phyloP scores from a whole-genome alignment of 92 coral and sea anemone genomes.

The Palythoa grandis region DNA sequence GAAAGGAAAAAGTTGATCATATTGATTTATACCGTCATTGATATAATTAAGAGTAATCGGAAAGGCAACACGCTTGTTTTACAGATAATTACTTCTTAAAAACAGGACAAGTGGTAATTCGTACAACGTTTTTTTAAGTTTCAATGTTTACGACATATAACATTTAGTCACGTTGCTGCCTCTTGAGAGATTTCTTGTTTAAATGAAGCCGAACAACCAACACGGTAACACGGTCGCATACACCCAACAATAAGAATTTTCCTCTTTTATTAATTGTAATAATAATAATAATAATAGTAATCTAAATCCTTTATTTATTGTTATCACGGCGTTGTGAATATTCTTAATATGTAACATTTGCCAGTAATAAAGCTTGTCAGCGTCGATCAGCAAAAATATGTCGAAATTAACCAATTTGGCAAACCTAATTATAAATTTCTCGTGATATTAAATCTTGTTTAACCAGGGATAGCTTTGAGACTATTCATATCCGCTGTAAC shows the following conservation, averaged over 20 bases:
- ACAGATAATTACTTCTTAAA: background rate
- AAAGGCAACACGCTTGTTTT: background rate
- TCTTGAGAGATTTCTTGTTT: background rate
- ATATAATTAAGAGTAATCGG: background rate
- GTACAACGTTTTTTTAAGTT: background rate
- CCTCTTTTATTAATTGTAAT: too few relatives aligned
- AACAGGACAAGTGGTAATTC: background rate
- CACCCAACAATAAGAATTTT: too few relatives aligned
- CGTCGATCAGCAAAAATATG: constrained; percentile 7
- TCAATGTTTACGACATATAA: background rate
- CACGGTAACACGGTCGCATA: too few relatives aligned
- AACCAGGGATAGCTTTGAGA: constrained; percentile 19
- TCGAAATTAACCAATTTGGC: constrained; percentile 26
- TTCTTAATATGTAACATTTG: background rate
- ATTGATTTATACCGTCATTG: too few relatives aligned
- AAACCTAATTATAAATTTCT: constrained; percentile 26
- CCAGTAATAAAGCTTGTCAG: background rate
- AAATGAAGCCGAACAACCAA: background rate
- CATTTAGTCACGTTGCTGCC: background rate
- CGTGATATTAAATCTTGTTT: constrained; percentile 25
- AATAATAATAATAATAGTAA: too few relatives aligned
- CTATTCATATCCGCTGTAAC: constrained; percentile 38
- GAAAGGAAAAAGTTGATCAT: too few relatives aligned
- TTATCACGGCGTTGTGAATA: background rate
- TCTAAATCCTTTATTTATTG: background rate